Percentiles rank a stretch among this genome's conserved stretches.
phyloP scores from a whole-genome alignment of 2,888 invertebrate species.

The Microplitis manilae region DNA sequence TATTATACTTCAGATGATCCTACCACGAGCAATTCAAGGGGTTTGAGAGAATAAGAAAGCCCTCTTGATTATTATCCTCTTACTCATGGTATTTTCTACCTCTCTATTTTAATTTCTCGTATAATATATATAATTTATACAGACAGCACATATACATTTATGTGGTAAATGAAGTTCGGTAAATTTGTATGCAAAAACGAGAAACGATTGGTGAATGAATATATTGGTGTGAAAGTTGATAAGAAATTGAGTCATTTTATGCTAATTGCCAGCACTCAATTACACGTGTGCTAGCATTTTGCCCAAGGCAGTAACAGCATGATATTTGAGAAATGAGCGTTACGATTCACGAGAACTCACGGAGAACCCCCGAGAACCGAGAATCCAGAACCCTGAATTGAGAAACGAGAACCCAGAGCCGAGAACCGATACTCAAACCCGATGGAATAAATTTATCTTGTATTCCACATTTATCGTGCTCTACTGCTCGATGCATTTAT shows the following conservation, averaged over 20 bases:
- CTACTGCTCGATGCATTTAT: conserved; percentile 16
- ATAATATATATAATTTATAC: neutral
- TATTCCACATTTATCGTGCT: conserved; percentile 22
- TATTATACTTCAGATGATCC: neutral
- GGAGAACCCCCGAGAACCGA: neutral
- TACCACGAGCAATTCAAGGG: neutral
- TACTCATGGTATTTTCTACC: neutral
- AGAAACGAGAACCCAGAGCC: neutral
- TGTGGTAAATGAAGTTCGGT: neutral
- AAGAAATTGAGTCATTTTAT: conserved; percentile 54
- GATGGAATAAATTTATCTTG: conserved; percentile 31
- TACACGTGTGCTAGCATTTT: conserved; percentile 17
- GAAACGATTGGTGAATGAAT: neutral
- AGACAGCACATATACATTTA: neutral
- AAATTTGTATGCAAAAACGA: neutral
- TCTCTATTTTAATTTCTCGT: neutral
- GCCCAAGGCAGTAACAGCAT: neutral
- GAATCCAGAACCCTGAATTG: neutral
- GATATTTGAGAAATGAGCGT: conserved; percentile 27
- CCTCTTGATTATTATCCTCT: neutral
- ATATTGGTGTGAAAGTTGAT: conserved; percentile 44
- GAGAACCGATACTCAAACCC: neutral
- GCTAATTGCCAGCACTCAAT: conserved; percentile 50
- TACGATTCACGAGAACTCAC: conserved; percentile 15
- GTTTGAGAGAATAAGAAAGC: neutral